These are phyloP conservation scores for Erpobdella octoculata DNA, from an alignment of 2,888 invertebrate species.

Conservation along the genomic window DNA sequence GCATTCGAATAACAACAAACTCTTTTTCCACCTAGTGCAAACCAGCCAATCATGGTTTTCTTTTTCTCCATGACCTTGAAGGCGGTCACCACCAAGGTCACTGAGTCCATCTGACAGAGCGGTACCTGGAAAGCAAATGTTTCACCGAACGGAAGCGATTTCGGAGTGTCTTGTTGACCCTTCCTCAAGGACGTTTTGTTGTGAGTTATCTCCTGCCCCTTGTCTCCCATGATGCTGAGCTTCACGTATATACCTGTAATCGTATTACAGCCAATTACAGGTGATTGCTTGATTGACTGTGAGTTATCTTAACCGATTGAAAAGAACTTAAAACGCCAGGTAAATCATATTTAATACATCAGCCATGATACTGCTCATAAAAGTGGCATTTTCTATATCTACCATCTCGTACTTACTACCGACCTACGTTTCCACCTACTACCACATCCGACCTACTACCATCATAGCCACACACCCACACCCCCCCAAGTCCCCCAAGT, in stretches of 20 bases:
- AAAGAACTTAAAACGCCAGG: no score
- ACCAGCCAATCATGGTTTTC: not conserved
- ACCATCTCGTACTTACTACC: no score
- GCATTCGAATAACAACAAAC: not conserved
- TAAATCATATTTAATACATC: no score
- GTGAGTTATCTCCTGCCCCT: not conserved
- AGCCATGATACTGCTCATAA: no score
- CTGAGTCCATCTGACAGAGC: not conserved
- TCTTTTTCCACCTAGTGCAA: not conserved
- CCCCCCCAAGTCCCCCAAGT: no score
- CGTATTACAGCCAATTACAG: no score
- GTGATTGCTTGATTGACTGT: no score
- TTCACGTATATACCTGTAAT: not conserved
- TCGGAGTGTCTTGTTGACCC: not conserved
- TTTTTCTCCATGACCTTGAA: constrained; percentile 7
- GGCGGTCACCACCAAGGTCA: not conserved
- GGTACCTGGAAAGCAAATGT: constrained; percentile 1
- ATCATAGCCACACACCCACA: no score
- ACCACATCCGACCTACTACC: no score
- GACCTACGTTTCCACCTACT: no score
- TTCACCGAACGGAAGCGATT: not conserved
- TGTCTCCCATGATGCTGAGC: constrained; percentile 3
- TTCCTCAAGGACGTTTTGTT: not conserved
- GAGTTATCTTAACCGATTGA: no score
- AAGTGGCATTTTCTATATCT: no score